These are phyloP conservation scores for Morpho deidamia DNA, from an alignment of 2,888 invertebrate genomes.

Conservation along the genomic window DNA sequence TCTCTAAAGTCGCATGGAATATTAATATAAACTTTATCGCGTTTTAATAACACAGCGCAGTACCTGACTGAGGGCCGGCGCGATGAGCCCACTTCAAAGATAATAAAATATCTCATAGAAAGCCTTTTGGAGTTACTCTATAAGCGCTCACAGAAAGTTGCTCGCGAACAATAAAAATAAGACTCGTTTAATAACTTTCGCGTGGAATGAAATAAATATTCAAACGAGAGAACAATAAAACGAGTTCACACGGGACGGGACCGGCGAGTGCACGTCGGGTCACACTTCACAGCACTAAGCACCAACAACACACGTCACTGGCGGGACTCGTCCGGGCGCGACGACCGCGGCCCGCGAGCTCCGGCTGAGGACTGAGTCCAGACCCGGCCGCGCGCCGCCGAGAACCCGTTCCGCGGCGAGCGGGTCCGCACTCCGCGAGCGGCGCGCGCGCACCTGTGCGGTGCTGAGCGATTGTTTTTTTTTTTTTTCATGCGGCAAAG, in stretches of 20 bases:
- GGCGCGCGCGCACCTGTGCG: slow-evolving; percentile 69
- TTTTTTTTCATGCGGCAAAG: slow-evolving; percentile 48
- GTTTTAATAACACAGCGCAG: too few relatives aligned
- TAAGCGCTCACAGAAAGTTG: neutral
- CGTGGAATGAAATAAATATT: neutral
- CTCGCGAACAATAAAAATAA: neutral
- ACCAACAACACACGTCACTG: slow-evolving; percentile 12
- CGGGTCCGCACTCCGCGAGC: slow-evolving; percentile 29
- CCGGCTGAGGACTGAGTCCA: slow-evolving; percentile 14
- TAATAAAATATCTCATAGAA: slow-evolving; percentile 1
- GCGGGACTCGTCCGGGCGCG: slow-evolving; percentile 4
- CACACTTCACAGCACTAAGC: slow-evolving; percentile 3
- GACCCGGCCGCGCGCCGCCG: slow-evolving; percentile 8
- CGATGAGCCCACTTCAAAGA: neutral
- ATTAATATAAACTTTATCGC: too few relatives aligned
- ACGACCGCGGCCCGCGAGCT: slow-evolving; percentile 8
- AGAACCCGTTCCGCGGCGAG: slow-evolving; percentile 21
- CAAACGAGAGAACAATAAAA: slow-evolving; percentile 5
- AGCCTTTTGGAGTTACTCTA: neutral
- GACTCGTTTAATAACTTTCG: neutral
- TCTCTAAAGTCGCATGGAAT: too few relatives aligned
- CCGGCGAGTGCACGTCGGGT: neutral
- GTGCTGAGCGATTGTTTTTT: slow-evolving; percentile 37
- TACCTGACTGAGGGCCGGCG: neutral
- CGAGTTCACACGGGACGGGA: too few relatives aligned